Percentiles rank a stretch among this genome's conserved stretches.
phyloP scores from a whole-genome alignment of 2,888 invertebrate species.

The Protophormia terraenovae region DNA sequence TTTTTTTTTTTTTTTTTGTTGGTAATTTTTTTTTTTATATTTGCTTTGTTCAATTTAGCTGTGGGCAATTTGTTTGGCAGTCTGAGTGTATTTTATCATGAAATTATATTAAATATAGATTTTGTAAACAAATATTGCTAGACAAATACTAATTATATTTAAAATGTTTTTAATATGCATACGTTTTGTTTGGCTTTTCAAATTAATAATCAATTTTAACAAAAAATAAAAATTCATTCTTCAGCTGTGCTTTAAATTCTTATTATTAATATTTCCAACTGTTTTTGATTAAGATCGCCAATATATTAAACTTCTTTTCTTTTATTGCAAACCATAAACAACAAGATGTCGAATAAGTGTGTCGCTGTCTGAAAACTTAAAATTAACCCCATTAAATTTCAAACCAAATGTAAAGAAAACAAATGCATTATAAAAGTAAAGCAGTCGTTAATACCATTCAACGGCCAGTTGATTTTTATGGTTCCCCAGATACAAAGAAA shows the following conservation, averaged over 20 bases:
- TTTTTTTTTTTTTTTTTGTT: too few relatives aligned
- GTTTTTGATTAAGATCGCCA: conserved; percentile 26
- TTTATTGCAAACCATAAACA: conserved; percentile 21
- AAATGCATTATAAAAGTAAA: too few relatives aligned
- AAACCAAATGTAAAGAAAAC: not conserved
- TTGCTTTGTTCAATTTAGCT: too few relatives aligned
- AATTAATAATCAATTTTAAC: too few relatives aligned
- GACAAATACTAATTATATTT: too few relatives aligned
- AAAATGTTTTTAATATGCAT: too few relatives aligned
- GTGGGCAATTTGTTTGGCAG: too few relatives aligned
- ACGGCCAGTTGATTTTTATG: conserved; percentile 50
- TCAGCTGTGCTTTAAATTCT: not conserved
- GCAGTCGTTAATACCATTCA: conserved; percentile 16
- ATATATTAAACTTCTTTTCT: not conserved
- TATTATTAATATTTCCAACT: conserved; percentile 5
- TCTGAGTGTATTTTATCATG: too few relatives aligned
- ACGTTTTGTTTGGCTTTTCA: too few relatives aligned
- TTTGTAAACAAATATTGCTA: too few relatives aligned
- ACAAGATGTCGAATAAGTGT: not conserved
- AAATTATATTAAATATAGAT: too few relatives aligned
- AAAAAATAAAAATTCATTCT: not conserved
- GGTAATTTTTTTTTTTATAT: too few relatives aligned
- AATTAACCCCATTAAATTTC: conserved; percentile 36
- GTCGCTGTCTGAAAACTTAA: not conserved
- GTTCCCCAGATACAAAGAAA: conserved; percentile 12